A percentile compares a stretch with the other conserved stretches of the same genome.
These are phyloP conservation scores for Microctenopoma lineatum DNA, from an alignment of 2,797 vertebrate species.

Conservation along the genomic window DNA sequence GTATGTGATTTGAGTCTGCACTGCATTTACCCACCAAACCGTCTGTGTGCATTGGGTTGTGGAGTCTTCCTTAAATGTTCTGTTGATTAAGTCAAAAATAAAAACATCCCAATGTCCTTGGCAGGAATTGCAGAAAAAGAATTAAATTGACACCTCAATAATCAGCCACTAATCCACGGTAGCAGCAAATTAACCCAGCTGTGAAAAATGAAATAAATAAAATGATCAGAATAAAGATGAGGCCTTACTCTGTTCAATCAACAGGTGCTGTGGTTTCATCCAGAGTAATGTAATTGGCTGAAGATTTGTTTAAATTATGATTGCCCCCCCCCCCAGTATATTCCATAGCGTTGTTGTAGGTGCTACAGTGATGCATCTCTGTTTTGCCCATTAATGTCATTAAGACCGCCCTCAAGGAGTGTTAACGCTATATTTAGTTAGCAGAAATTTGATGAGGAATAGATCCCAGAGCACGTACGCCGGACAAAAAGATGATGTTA, in stretches of 20 bases:
- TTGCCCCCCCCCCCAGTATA: conserved; percentile 13
- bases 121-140: conserved; percentile 2
- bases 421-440: conserved; percentile 63
- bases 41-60: not conserved
- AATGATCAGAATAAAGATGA: conserved; percentile 40
- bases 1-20: not conserved
- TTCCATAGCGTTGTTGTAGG: conserved; percentile 42
- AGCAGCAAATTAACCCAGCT: not conserved
- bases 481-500: conserved; percentile 38
- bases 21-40: not conserved
- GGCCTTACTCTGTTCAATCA: conserved; percentile 35
- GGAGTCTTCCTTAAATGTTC: not conserved
- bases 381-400: conserved; percentile 44
- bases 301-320: conserved; percentile 20
- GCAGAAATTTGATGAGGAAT: conserved; percentile 69
- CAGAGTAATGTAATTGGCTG: conserved; percentile 29
- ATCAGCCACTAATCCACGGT: not conserved
- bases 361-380: conserved; percentile 55
- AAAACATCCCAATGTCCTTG: not conserved
- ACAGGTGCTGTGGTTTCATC: conserved; percentile 36
- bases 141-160: conserved; percentile 1
- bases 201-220: conserved; percentile 14
- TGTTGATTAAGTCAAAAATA: not conserved
- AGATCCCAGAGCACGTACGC: conserved; percentile 40
- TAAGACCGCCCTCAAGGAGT: conserved; percentile 44